Conservation (phyloP, 2,797 vertebrate species). For the Ateles fusciceps region DNA sequence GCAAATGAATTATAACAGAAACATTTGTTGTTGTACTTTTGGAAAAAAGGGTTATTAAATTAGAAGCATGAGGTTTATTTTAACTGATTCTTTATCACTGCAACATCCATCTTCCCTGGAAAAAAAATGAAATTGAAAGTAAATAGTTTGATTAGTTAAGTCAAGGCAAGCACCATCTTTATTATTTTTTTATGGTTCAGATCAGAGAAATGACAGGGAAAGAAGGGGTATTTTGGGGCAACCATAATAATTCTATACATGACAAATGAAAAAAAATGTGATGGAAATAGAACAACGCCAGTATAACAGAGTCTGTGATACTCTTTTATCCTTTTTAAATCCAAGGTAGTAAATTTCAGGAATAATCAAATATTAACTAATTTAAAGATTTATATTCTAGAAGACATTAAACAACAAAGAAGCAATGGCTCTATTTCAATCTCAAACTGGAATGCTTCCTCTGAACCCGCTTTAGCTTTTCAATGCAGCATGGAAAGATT, state of each 20-base stretch:
- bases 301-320: background rate
- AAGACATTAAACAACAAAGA: background rate
- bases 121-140: background rate
- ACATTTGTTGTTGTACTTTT: background rate
- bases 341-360: background rate
- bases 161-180: background rate
- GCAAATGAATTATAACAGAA: background rate
- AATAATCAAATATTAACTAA: background rate
- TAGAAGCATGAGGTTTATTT: background rate
- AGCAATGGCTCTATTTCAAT: background rate
- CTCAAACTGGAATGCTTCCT: background rate
- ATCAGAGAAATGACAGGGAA: background rate
- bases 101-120: background rate
- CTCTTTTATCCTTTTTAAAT: background rate
- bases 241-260: background rate
- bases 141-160: background rate
- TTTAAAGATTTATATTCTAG: background rate
- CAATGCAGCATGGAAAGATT: background rate
- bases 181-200: background rate
- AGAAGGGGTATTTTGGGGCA: background rate
- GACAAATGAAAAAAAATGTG: background rate
- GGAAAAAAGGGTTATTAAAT: background rate
- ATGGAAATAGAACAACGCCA: background rate
- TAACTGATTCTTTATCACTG: background rate
- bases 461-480: background rate